phyloP scores from a whole-genome alignment of 2,888 invertebrate genomes.

The Harmothoe impar region DNA sequence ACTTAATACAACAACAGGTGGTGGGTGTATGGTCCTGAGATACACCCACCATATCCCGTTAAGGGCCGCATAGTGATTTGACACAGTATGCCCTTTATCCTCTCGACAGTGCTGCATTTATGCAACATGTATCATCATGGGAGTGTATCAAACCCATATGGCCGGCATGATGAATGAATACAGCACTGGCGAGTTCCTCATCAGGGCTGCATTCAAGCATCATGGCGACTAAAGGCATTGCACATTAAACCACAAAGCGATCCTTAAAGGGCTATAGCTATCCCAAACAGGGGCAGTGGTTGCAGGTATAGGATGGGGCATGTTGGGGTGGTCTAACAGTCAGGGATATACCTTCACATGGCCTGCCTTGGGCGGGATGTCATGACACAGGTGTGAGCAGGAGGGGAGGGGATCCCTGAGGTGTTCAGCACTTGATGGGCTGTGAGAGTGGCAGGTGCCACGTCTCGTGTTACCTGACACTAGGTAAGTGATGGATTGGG shows the following conservation, averaged over 20 bases:
- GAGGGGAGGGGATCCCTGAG: constrained; percentile 17
- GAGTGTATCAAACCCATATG: no score
- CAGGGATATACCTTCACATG: not conserved
- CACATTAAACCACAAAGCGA: no score
- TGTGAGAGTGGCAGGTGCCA: constrained; percentile 35
- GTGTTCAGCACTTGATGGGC: constrained; percentile 12
- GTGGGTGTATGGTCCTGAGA: not conserved
- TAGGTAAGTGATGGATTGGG: not conserved
- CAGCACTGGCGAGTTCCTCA: no score
- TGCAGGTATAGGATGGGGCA: not conserved
- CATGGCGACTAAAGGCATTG: no score
- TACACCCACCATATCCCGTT: no score
- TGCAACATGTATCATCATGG: no score
- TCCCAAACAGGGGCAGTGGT: not conserved
- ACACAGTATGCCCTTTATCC: no score
- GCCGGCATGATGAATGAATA: no score
- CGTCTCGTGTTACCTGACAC: not conserved
- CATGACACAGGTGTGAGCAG: constrained; percentile 43
- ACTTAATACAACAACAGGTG: constrained; percentile 15
- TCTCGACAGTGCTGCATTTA: no score
- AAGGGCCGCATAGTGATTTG: no score
- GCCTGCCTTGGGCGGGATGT: constrained; percentile 44
- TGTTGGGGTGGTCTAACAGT: not conserved
- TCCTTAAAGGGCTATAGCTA: no score
- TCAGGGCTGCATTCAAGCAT: no score